Base-by-base conservation (phyloP, 1,140 invertebrate species). In the Vanessa tameamea region DNA sequence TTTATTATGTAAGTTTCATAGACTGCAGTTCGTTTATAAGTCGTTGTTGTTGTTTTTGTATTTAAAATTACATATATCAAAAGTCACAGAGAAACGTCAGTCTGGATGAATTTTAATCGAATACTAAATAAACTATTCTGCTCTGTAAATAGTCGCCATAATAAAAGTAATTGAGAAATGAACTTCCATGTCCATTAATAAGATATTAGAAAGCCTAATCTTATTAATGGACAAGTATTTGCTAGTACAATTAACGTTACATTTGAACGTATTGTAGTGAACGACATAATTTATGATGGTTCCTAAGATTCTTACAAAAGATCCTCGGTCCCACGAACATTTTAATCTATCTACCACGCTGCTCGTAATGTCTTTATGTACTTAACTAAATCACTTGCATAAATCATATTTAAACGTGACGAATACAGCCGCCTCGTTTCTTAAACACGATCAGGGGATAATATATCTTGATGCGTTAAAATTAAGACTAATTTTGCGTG, bases 351-450 rank as follows among this genome's bases (percentile, higher is more conserved):
- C 82, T 76, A 69, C 81, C 78, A 72, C 79, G 76, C 81, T 77
- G 75, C 81, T 79, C 82, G 71, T 91, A 88, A 88, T 89, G 86
- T 86, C 83, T 89, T 82, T 86, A 86, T 88, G 86, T 89, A 88
- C 85, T 91, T 90, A 87, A 90, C 83, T 87, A 89, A 91, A 89
- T 91, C 89, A 90, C 89, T 89, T 86, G 84, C 85, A 90, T 91
- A 91, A 90, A 90, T 91, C 89, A 90, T 91, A 89, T 89, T 86
- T 86, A 84, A 89, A 89, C 86, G 87, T 87, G 84, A 90, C 82
- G 84, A 91, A 76, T 80, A 80, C 64, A 74, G 77, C 75, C 80
- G 73, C 76, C 80, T 77, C 70, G 68, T 61, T 72, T 75, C 64
- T 51, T 63, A 76, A 75, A 70, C 37, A 5, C 72, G 64, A 69